These are phyloP conservation scores for Xestia ashworthii DNA, from an alignment of 2,888 invertebrate genomes.

Conservation along the genomic window DNA sequence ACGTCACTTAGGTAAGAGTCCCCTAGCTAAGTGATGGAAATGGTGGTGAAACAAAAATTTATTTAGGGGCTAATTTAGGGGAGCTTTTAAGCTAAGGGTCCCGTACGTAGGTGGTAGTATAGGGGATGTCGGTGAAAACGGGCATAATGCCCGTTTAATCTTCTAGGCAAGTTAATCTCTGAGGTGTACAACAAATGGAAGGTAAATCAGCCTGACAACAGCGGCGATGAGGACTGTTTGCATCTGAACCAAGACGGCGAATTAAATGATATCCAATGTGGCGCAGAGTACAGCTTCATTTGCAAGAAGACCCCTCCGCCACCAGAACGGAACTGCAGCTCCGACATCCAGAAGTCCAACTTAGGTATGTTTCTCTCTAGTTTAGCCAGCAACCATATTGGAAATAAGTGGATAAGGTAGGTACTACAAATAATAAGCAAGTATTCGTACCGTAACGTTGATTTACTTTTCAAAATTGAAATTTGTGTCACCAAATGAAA, in stretches of 20 bases:
- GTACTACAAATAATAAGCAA: no score
- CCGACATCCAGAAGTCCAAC: constrained; percentile 74
- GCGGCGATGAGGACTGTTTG: constrained; percentile 75
- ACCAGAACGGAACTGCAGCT: constrained; percentile 76
- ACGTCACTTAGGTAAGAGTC: no score
- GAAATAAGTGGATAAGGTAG: background rate
- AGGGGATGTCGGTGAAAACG: no score
- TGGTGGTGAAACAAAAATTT: no score
- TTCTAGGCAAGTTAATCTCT: constrained; percentile 74
- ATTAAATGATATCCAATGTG: constrained; percentile 76
- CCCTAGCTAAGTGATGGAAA: no score
- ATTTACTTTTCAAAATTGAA: background rate
- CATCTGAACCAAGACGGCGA: constrained; percentile 43
- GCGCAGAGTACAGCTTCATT: constrained; percentile 73
- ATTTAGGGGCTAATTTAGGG: no score
- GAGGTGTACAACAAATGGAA: constrained; percentile 78
- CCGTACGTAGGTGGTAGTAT: no score
- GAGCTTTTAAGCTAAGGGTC: no score
- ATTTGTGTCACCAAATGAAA: background rate
- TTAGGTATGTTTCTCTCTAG: constrained; percentile 64
- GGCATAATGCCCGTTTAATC: no score
- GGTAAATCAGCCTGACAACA: constrained; percentile 78
- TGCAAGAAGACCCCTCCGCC: constrained; percentile 79
- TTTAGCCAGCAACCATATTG: no score
- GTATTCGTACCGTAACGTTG: background rate